Evolutionary conservation across 2,888 invertebrate species (phyloP), one percentile per base, ranked within the genome.

Genomic region (Lithophane ornitopus): DNA sequence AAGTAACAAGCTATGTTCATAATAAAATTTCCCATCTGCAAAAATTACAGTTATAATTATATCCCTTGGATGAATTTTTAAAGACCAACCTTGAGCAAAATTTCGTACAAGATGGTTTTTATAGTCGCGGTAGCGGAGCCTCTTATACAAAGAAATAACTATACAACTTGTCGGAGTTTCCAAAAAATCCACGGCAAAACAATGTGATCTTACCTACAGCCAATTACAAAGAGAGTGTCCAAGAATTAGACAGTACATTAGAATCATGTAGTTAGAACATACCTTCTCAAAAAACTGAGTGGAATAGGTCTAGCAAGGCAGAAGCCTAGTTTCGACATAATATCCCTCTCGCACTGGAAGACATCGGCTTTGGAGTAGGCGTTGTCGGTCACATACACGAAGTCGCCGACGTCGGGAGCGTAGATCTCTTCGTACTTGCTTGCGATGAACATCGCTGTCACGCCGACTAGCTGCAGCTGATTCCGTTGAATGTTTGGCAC

Each of bases 381-480:
- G 91, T 98, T 97, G 94, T 99, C 99, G 16, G 99, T 98, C 73
- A 99, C 98, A 92, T 98, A 99, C 22, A 98, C 98, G 95, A 99
- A 99, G 94, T 99, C 99, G 11, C 95, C 96, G 39, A 99, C 97
- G 63, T 98, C 98, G 0, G 99, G 99, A 2, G 98, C 97, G 90
- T 98, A 99, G 90, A 99, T 98, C 96, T 99, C 99, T 95, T 99
- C 99, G 90, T 99, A 99, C 94, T 99, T 99, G 90, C 98, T 97
- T 0, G 99, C 99, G 72, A 99, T 97, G 89, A 99, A 98, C 97
- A 99, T 97, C 0, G 99, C 98, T 0, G 99, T 98, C 1, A 98
- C 98, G 7, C 99, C 99, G 19, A 99, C 98, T 82, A 99, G 95
- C 92, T 99, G 99, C 77, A 99, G 96, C 87, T 97, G 97, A 84